These are phyloP conservation scores for Asarcornis scutulata DNA, from an alignment of 2,113 vertebrate genomes.

Conservation along the genomic window DNA sequence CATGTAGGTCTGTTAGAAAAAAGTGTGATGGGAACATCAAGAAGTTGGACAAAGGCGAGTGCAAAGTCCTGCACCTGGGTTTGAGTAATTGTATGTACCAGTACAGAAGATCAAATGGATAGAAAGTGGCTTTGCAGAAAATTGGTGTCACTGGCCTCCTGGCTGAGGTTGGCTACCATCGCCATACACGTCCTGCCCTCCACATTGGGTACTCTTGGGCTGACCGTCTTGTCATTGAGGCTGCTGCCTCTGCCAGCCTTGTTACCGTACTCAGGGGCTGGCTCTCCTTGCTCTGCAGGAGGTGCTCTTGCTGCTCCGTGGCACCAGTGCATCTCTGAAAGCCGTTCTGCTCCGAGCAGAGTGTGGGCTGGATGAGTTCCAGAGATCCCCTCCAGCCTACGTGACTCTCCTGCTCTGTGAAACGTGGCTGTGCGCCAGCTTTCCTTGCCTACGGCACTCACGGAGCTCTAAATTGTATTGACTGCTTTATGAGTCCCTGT, in stretches of 20 bases:
- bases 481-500: background rate
- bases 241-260: background rate
- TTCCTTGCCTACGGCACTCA: background rate
- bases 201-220: accelerated
- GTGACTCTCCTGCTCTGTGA: background rate
- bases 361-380: background rate
- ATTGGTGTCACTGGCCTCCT: background rate
- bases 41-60: background rate
- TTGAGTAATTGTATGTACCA: background rate
- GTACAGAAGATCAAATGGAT: background rate
- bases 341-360: background rate
- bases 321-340: background rate
- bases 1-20: background rate
- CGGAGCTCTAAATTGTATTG: background rate
- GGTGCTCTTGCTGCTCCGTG: background rate
- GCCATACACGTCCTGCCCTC: background rate
- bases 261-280: background rate
- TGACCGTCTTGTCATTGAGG: background rate
- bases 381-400: background rate
- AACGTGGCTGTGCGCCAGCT: background rate
- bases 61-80: background rate
- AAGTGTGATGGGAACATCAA: background rate
- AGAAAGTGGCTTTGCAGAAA: background rate
- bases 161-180: background rate
- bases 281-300: background rate